phyloP scores from a whole-genome alignment of 2,888 invertebrate species.

The Eupeodes latifasciatus region DNA sequence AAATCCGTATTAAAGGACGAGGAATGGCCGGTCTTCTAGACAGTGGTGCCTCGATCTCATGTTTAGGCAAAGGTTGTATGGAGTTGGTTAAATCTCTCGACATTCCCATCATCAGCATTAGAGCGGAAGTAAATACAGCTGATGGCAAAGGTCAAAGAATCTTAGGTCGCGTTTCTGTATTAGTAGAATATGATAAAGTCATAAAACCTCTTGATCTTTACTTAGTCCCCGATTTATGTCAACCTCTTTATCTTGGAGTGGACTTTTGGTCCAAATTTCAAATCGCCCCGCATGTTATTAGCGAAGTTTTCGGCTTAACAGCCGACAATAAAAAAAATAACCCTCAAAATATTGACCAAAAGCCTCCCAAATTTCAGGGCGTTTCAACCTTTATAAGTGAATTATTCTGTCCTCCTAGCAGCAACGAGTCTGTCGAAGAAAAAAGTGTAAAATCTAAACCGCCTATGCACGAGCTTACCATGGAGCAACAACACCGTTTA shows the following conservation, averaged over 20 bases:
- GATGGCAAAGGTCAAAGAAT: slow-evolving; percentile 30
- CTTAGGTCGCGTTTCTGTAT: slow-evolving; percentile 14
- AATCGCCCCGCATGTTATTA: slow-evolving; percentile 24
- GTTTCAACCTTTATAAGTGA: slow-evolving; percentile 1
- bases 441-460: too few species aligned
- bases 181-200: slow-evolving; percentile 7
- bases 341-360: background rate
- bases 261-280: slow-evolving; percentile 38
- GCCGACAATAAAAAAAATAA: background rate
- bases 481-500: too few species aligned
- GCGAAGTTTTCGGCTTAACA: slow-evolving; percentile 4
- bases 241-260: slow-evolving; percentile 35
- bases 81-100: background rate
- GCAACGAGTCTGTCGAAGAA: too few species aligned
- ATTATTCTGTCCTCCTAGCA: background rate
- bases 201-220: slow-evolving; percentile 7
- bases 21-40: slow-evolving; percentile 27
- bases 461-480: too few species aligned
- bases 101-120: slow-evolving; percentile 2
- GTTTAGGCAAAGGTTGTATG: slow-evolving; percentile 27
- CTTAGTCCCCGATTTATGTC: slow-evolving; percentile 11
- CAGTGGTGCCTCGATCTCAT: slow-evolving; percentile 28
- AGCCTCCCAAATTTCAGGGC: background rate
- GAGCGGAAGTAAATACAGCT: slow-evolving; percentile 20
- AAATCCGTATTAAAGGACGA: slow-evolving; percentile 1